Evolutionary conservation across 2,797 vertebrate species (phyloP).

Genomic region (Enteromius argenteus): DNA sequence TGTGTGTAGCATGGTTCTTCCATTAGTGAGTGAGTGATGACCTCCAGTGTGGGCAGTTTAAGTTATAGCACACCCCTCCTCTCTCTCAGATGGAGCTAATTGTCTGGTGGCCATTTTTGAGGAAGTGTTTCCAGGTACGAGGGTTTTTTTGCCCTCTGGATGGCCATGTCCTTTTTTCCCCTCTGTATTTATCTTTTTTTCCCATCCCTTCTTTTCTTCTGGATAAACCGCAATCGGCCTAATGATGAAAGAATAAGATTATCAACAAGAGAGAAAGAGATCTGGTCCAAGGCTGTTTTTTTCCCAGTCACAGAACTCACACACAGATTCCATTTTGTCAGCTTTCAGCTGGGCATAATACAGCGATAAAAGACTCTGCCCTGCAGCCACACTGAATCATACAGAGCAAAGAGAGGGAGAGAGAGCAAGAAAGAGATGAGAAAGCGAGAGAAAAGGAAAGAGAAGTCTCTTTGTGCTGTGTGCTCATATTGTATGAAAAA

Average conservation of each 20-base stretch:
- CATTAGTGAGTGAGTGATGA: constrained; percentile 75
- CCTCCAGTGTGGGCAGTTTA: constrained; percentile 60
- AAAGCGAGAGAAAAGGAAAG: constrained; percentile 47
- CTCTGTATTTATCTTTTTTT: constrained; percentile 65
- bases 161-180: constrained; percentile 44
- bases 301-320: constrained; percentile 54
- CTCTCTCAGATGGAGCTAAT: constrained; percentile 68
- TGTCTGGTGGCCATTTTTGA: constrained; percentile 64
- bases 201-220: constrained; percentile 68
- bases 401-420: constrained; percentile 76
- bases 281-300: constrained; percentile 27
- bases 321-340: constrained; percentile 80
- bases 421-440: constrained; percentile 55
- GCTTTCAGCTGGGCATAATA: constrained; percentile 82
- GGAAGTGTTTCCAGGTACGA: constrained; percentile 62
- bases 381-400: constrained; percentile 81
- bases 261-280: constrained; percentile 45
- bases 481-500: constrained; percentile 81
- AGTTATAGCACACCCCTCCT: constrained; percentile 75
- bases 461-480: constrained; percentile 78
- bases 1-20: constrained; percentile 72
- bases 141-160: constrained; percentile 33
- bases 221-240: constrained; percentile 73
- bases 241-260: constrained; percentile 70
- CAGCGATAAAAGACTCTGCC: constrained; percentile 81